Evolutionary conservation across 2,797 vertebrate species (phyloP).

Genomic region (Orientallactaga sibirica): DNA sequence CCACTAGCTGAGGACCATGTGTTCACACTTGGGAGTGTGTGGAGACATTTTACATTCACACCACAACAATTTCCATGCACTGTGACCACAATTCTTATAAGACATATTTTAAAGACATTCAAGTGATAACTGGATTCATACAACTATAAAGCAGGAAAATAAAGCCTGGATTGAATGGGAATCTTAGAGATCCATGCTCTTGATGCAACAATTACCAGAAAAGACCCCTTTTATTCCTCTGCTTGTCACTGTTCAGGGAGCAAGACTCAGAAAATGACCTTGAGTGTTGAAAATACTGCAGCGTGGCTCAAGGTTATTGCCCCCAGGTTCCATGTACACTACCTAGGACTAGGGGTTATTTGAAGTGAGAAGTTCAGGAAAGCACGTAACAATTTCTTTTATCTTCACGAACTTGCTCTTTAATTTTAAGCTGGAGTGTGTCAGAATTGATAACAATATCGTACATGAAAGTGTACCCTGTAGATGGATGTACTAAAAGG

Average conservation of each 20-base stretch:
- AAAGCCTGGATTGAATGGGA: not conserved
- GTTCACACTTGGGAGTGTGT: too few relatives aligned
- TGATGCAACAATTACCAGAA: not conserved
- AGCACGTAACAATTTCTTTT: not conserved
- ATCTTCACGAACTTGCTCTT: not conserved
- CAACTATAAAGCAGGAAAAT: not conserved
- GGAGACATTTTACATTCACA: too few relatives aligned
- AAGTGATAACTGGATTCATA: not conserved
- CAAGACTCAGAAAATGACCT: too few relatives aligned
- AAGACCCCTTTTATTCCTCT: too few relatives aligned
- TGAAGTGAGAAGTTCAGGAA: not conserved
- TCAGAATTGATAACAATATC: not conserved
- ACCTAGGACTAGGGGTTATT: accelerated
- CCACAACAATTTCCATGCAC: too few relatives aligned
- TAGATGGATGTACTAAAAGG: not conserved
- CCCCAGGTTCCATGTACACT: accelerated
- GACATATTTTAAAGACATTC: not conserved
- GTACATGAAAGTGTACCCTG: not conserved
- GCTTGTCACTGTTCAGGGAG: not conserved
- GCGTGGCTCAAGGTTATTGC: too few relatives aligned
- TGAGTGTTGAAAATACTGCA: accelerated
- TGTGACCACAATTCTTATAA: not conserved
- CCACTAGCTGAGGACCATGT: too few relatives aligned
- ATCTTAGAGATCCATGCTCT: accelerated
- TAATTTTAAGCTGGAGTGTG: not conserved